Base-by-base conservation (phyloP, 2,797 vertebrate species). In the Paramormyrops hopkinsi region DNA sequence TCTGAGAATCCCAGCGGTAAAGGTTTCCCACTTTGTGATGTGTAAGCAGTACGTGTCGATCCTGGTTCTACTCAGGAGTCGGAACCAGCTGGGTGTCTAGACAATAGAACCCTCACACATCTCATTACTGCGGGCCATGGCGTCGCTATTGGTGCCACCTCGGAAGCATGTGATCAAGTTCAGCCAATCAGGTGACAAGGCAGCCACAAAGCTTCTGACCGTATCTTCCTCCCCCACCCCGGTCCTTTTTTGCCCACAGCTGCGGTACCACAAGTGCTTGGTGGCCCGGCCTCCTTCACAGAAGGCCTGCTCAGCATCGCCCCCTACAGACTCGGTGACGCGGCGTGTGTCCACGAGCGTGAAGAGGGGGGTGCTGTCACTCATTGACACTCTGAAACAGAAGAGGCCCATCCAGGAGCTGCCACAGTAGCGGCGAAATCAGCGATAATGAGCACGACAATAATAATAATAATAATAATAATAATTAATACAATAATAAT, bases 331-430 rank as follows among this genome's bases (percentile, higher is more conserved):
- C 95, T 98, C 98, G 0, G 94, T 99, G 94, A 98, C 98, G 9
- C 96, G 98, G 4, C 97, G 98, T 88, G 98, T 99, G 91, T 99
- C 98, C 0, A 99, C 97, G 90, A 99, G 99, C 0, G 98, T 99
- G 51, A 99, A 99, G 93, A 94, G 97, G 6, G 98, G 98, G 54
- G 97, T 99, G 90, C 94, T 99, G 89, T 99, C 98, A 82, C 98
- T 99, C 94, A 99, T 99, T 95, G 98, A 99, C 97, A 99, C 98
- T 94, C 97, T 99, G 95, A 99, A 99, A 97, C 98, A 98, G 96
- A 99, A 99, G 94, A 97, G 97, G 89, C 97, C 98, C 0, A 96
- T 98, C 92, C 93, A 96, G 0, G 98, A 99, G 92, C 95, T 95
- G 90, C 98, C 98, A 0, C 98, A 99, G 96, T 96, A 93, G 93